phyloP scores from a whole-genome alignment of 2,113 vertebrate species.

The Ornithorhynchus anatinus region DNA sequence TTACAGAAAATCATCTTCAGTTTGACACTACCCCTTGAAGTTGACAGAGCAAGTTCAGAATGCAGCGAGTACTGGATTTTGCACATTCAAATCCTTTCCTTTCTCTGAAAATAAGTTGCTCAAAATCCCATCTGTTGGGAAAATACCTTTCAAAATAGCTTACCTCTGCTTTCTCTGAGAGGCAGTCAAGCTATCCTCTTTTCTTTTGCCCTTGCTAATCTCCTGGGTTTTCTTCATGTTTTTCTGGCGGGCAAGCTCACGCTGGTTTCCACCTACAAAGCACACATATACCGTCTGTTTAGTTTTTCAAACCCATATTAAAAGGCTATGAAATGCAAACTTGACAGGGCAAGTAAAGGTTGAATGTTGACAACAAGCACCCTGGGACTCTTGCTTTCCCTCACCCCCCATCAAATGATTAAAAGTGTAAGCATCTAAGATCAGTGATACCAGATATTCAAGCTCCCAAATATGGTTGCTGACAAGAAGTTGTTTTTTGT shows the following conservation, averaged over 20 bases:
- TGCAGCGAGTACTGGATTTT: too few relatives aligned
- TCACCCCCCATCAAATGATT: too few relatives aligned
- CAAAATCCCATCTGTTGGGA: not conserved
- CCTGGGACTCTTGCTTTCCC: too few relatives aligned
- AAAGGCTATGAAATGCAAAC: not conserved
- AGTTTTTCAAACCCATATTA: not conserved
- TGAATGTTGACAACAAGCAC: too few relatives aligned
- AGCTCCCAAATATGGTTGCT: too few relatives aligned
- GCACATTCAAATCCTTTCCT: conserved; percentile 7
- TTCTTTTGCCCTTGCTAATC: conserved; percentile 76
- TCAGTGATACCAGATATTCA: too few relatives aligned
- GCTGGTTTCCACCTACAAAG: conserved; percentile 74
- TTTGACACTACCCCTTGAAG: too few relatives aligned
- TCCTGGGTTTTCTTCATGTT: conserved; percentile 79
- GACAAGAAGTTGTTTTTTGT: too few relatives aligned
- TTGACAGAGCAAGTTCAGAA: too few relatives aligned
- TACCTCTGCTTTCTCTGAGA: conserved; percentile 78
- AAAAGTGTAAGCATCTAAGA: too few relatives aligned
- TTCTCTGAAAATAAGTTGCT: not conserved
- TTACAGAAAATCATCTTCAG: too few relatives aligned
- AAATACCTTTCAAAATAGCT: not conserved
- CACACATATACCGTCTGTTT: not conserved
- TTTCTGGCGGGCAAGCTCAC: conserved; percentile 77
- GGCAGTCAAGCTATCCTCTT: conserved; percentile 73
- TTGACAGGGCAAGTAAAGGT: too few relatives aligned